These are phyloP conservation scores for Parnassius glacialis DNA, from an alignment of 2,888 invertebrate species.

Conservation along the genomic window DNA sequence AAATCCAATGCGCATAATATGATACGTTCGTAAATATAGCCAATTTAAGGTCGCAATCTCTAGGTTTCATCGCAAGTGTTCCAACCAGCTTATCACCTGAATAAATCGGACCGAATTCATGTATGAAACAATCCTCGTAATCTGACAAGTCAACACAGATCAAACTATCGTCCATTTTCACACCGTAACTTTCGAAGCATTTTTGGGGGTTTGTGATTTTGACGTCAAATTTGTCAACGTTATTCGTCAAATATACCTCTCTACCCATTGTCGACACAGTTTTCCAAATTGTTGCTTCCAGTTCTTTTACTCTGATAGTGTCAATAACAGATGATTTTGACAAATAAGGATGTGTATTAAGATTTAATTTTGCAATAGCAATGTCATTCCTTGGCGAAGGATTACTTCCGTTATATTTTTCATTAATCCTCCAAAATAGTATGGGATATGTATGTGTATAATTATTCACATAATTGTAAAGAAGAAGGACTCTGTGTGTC, in stretches of 20 bases:
- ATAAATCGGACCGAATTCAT: conserved; percentile 67
- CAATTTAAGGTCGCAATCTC: conserved; percentile 50
- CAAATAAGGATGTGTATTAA: conserved; percentile 40
- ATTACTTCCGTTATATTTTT: conserved; percentile 48
- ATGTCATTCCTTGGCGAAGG: conserved; percentile 52
- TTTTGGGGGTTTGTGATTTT: conserved; percentile 33
- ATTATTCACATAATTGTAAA: conserved; percentile 55
- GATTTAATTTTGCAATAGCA: conserved; percentile 60
- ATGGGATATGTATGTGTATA: conserved; percentile 55
- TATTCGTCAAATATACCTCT: conserved; percentile 60
- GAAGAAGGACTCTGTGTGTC: conserved; percentile 55
- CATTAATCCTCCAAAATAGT: conserved; percentile 61
- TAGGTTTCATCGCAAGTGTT: conserved; percentile 51
- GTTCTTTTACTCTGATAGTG: conserved; percentile 27
- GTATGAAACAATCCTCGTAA: conserved; percentile 61
- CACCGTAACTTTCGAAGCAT: conserved; percentile 56
- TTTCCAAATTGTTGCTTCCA: conserved; percentile 63
- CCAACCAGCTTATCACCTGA: conserved; percentile 55
- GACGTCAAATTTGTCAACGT: conserved; percentile 49
- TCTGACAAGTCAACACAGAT: conserved; percentile 57
- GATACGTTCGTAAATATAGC: conserved; percentile 48
- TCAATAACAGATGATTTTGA: conserved; percentile 52
- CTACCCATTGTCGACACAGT: conserved; percentile 63
- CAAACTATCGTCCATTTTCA: conserved; percentile 49
- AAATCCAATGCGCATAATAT: conserved; percentile 41